These are phyloP conservation scores for Bombylius major DNA, from an alignment of 2,888 invertebrate genomes.

Conservation along the genomic window DNA sequence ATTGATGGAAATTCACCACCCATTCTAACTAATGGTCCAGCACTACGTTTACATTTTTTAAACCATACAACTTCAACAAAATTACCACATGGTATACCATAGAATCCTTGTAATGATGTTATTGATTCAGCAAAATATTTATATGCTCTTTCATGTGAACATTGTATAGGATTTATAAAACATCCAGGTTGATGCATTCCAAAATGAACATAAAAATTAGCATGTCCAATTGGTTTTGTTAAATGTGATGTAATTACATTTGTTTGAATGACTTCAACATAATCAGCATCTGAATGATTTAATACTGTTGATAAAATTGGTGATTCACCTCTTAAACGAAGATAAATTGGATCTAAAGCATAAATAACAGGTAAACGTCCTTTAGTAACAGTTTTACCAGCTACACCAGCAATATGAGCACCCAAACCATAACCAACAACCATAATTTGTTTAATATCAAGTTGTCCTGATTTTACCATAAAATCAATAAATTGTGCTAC, in stretches of 20 bases:
- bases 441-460: conserved; percentile 26
- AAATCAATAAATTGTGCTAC: conserved; percentile 52
- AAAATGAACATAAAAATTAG: conserved; percentile 48
- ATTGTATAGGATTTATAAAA: conserved; percentile 31
- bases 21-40: background rate
- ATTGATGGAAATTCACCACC: conserved; percentile 1
- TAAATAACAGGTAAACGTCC: conserved; percentile 27
- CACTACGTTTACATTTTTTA: background rate
- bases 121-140: conserved; percentile 38
- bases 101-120: background rate
- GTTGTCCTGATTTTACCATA: conserved; percentile 44
- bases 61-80: background rate
- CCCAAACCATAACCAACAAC: conserved; percentile 44
- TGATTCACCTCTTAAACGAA: conserved; percentile 17
- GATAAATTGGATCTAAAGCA: conserved; percentile 46
- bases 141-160: conserved; percentile 37
- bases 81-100: background rate
- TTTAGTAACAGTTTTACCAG: conserved; percentile 33
- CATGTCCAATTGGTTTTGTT: conserved; percentile 36
- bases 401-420: conserved; percentile 47
- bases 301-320: conserved; percentile 39
- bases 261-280: conserved; percentile 65
- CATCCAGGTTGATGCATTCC: conserved; percentile 50
- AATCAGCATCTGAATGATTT: conserved; percentile 52
- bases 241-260: conserved; percentile 50